Percentiles rank a stretch among this genome's conserved stretches.
phyloP scores from a whole-genome alignment of 2,797 vertebrate species.

The Periophthalmus magnuspinnatus region DNA sequence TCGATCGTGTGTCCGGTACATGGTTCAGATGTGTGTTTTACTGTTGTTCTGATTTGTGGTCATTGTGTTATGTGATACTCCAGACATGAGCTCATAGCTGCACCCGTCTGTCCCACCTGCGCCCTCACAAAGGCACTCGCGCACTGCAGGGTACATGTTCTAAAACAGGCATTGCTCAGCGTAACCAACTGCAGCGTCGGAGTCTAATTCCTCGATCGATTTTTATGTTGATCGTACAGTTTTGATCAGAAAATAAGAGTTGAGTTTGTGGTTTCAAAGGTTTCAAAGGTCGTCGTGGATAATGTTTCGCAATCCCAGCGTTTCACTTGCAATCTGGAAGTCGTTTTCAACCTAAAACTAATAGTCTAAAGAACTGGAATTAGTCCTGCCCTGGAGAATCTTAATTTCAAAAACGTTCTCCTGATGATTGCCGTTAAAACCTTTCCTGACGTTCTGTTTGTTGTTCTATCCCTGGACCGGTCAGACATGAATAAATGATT shows the following conservation, averaged over 20 bases:
- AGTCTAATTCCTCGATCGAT: not conserved
- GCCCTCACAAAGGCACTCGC: not conserved
- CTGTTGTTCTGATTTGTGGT: slow-evolving; percentile 21
- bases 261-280: too few species aligned
- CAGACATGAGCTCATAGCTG: slow-evolving; percentile 57
- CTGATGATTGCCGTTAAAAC: too few species aligned
- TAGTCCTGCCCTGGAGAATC: too few species aligned
- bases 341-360: too few species aligned
- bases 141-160: too few species aligned
- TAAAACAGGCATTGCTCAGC: too few species aligned
- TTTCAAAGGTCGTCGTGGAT: too few species aligned
- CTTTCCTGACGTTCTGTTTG: not conserved
- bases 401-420: too few species aligned
- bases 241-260: not conserved
- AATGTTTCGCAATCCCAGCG: too few species aligned
- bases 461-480: not conserved
- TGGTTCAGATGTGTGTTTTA: slow-evolving; percentile 13
- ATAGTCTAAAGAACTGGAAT: too few species aligned
- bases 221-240: not conserved
- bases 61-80: slow-evolving; percentile 52
- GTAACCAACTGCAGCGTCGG: not conserved
- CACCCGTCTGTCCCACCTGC: slow-evolving; percentile 38
- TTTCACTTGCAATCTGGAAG: too few species aligned
- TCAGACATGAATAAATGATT: not conserved
- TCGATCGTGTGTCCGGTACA: slow-evolving; percentile 39